Conservation (phyloP, 2,797 vertebrate species). For the Rousettus madagascariensis region DNA sequence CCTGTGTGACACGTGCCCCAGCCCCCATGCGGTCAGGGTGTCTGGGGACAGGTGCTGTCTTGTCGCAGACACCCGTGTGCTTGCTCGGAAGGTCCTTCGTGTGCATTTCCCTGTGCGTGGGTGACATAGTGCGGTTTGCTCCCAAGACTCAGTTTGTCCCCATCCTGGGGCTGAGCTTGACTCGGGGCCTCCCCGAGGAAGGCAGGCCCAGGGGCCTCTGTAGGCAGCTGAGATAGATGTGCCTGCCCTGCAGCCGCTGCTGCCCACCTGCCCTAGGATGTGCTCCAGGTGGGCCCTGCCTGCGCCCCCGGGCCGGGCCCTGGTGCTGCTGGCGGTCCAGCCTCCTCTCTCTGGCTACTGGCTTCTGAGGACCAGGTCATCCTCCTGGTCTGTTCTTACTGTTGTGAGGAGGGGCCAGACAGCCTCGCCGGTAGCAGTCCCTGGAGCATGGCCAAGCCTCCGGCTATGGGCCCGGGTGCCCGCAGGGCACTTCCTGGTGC, state of each 20-base stretch:
- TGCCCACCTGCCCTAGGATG: neutral
- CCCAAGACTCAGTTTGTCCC: too few relatives aligned
- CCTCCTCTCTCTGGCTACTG: neutral
- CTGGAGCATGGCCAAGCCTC: neutral
- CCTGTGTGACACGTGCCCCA: too few relatives aligned
- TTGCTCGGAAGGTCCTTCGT: too few relatives aligned
- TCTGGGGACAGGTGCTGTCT: neutral
- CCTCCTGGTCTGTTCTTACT: neutral
- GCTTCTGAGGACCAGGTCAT: neutral
- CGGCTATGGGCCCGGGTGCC: neutral
- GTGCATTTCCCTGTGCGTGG: neutral
- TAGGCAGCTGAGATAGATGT: neutral
- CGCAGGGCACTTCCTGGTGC: neutral
- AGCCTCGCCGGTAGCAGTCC: neutral
- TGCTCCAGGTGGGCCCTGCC: neutral
- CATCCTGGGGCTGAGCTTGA: neutral
- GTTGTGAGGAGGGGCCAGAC: neutral
- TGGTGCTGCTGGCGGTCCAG: neutral
- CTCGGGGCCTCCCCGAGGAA: neutral
- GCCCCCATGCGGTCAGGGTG: fast-evolving
- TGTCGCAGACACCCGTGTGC: too few relatives aligned
- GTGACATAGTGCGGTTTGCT: neutral
- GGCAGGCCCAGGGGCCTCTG: neutral
- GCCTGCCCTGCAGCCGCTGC: neutral
- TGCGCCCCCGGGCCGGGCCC: fast-evolving